Percentiles rank a stretch among this genome's conserved stretches.
phyloP scores from a whole-genome alignment of 1,140 invertebrate species.

The Catajapyx aquilonaris region DNA sequence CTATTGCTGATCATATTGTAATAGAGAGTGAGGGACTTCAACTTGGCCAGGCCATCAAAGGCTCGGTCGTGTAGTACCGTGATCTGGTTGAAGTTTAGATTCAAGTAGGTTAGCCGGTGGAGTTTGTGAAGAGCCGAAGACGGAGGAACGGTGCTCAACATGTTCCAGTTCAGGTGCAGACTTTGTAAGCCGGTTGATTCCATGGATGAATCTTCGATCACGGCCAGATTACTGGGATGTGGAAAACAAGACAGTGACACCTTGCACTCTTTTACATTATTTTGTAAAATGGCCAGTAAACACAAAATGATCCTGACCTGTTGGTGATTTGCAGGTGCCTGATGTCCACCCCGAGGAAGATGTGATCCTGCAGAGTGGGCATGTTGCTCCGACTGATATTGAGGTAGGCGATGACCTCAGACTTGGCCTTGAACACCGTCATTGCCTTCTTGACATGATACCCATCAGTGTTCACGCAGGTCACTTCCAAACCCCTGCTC shows the following conservation, averaged over 20 bases:
- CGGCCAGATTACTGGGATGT: conserved; percentile 43
- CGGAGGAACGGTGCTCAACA: conserved; percentile 54
- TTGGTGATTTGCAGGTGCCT: conserved; percentile 69
- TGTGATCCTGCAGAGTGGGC: conserved; percentile 56
- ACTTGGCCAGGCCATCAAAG: conserved; percentile 60
- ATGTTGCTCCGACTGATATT: conserved; percentile 63
- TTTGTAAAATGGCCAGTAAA: too few species aligned
- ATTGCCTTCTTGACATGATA: conserved; percentile 47
- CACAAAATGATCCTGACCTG: conserved; percentile 21
- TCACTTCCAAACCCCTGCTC: conserved; percentile 62
- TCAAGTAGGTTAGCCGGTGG: conserved; percentile 60
- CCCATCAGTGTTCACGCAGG: conserved; percentile 61
- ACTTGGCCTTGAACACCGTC: conserved; percentile 45
- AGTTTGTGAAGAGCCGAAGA: conserved; percentile 54
- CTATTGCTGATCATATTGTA: conserved; percentile 57
- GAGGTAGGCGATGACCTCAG: conserved; percentile 56
- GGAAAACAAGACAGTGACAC: too few species aligned
- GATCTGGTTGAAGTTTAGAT: conserved; percentile 75
- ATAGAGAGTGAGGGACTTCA: conserved; percentile 68
- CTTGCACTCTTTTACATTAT: too few species aligned
- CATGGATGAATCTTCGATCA: conserved; percentile 62
- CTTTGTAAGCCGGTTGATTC: conserved; percentile 64
- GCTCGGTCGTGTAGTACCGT: conserved; percentile 47
- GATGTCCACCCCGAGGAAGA: conserved; percentile 69
- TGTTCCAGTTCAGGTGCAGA: conserved; percentile 61